Base-by-base conservation (phyloP, 2,888 invertebrate genomes). In the Pteria penguin region DNA sequence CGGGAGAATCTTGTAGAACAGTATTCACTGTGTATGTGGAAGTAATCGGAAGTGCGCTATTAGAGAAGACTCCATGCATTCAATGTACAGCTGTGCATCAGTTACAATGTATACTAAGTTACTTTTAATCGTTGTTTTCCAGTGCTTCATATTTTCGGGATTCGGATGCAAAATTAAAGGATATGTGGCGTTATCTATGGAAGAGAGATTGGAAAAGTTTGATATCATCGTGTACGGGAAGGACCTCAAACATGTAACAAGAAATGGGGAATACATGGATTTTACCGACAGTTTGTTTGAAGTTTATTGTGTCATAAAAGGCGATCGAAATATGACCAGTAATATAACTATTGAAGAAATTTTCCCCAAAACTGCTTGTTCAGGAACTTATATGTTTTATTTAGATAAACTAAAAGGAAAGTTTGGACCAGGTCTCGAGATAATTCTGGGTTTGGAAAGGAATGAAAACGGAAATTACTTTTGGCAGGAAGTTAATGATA, bases 301-400 rank as follows among this genome's bases (percentile, higher is more conserved):
- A 4, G 55, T 68, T 11, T 68, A 57, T 31, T 68, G 68, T 32
- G 32, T 57, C 32, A n/a, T 68, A 4, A 68, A 68, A 29, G 68
- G 68, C 2, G 18, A 57, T 26, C 32, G 22, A 24, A 58, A 2
- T 0, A 32, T 68, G 31, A 45, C 57, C 2, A 33, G 52, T 5
- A 68, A 68, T 33, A 68, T 68, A 11, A 68, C 68, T 22, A 57
- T 68, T n/a, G 68, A 55, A 31, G 68, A 14, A n/a, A 55, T 58
- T 11, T 32, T 27, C 52, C 68, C 58, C 31, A 18, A 52, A 5
- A 32, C 68, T 8, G 24, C 54, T 31, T 68, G 68, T 55, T 68
- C 68, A 2, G 68, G 68, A 24, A 68, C 68, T 11, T 68, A 68
- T 33, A 55, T 68, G 29, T 68, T 57, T 24, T 55, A 31, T 32